These are phyloP conservation scores for Etheostoma nigrum DNA, from an alignment of 2,797 vertebrate species.

Conservation along the genomic window DNA sequence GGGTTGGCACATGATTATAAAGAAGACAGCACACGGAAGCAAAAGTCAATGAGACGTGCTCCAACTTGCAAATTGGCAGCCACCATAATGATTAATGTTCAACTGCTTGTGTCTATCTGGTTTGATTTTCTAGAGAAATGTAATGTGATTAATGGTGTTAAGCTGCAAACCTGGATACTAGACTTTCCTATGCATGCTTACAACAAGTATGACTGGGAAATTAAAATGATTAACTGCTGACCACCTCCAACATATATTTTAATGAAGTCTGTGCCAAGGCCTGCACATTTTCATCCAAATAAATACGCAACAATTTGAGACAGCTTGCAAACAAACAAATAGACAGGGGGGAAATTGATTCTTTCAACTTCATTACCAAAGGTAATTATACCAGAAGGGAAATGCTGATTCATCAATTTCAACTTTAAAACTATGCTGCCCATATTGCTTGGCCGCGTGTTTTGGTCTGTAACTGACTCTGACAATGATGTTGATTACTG, in stretches of 20 bases:
- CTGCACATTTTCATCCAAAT: neutral
- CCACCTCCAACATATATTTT: conserved; percentile 2
- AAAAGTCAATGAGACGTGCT: conserved; percentile 11
- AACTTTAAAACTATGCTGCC: neutral
- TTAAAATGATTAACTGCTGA: conserved; percentile 3
- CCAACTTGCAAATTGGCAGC: conserved; percentile 2
- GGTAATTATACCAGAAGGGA: conserved; percentile 22
- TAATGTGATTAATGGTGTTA: neutral
- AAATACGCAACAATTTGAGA: conserved; percentile 8
- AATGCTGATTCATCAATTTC: conserved; percentile 15
- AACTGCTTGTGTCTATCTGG: neutral
- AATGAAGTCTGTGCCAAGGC: neutral
- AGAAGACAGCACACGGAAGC: neutral
- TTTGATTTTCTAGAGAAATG: neutral
- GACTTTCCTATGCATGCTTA: neutral
- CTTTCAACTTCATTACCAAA: conserved; percentile 25
- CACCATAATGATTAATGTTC: neutral
- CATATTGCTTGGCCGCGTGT: neutral
- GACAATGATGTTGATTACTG: conserved; percentile 39
- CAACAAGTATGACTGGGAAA: neutral
- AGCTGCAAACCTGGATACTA: neutral
- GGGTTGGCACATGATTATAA: conserved; percentile 25
- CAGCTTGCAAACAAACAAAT: conserved; percentile 4
- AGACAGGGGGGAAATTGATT: conserved; percentile 1
- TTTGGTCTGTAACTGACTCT: conserved; percentile 19